Base-by-base conservation (phyloP, 2,113 vertebrate genomes). In the Pseudorasbora parva region DNA sequence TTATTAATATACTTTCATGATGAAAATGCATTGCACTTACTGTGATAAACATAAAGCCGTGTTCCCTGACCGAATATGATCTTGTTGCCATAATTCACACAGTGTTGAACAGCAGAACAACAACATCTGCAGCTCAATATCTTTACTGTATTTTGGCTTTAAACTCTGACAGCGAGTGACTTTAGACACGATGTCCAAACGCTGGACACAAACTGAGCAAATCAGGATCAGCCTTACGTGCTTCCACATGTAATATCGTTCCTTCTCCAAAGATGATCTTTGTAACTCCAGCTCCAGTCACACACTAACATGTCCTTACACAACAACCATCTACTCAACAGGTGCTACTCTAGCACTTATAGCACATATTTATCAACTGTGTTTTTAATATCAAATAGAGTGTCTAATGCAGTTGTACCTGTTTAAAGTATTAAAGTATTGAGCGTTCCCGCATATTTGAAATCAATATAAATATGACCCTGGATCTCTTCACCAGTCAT, bases 51-150 rank as follows among this genome's bases (percentile, higher is more conserved):
- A 37, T 17, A 41, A 21, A 88, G 78, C 17, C 54, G 78, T 10
- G 73, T 74, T 84, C 84, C 82, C 69, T 51, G 66, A 15, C 84
- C 84, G 75, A 88, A 88, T 78, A 54, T 23, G 15, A 84, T 9
- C 72, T 72, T 86, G 25, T 68, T 57, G 79, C 4, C 45, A 8
- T 78, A 62, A 78, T 80, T 85, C 78, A 77, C 78, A 86, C 74
- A 5, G 23, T 80, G 56, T 33, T 41, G 15, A 62, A 66, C 9
- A 57, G 45, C 45, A 73, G 27, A 43, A 11, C 54, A 80, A 41
- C 8, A 80, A 66, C 51, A 0, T 69, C 62, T 17, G n/a, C n/a
- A n/a, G n/a, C n/a, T n/a, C n/a, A n/a, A n/a, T n/a, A n/a, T n/a
- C n/a, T n/a, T n/a, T n/a, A n/a, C n/a, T n/a, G n/a, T n/a, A n/a